Evolutionary conservation across 2,888 invertebrate genomes (phyloP).

Genomic region (Eupithecia abbreviata): DNA sequence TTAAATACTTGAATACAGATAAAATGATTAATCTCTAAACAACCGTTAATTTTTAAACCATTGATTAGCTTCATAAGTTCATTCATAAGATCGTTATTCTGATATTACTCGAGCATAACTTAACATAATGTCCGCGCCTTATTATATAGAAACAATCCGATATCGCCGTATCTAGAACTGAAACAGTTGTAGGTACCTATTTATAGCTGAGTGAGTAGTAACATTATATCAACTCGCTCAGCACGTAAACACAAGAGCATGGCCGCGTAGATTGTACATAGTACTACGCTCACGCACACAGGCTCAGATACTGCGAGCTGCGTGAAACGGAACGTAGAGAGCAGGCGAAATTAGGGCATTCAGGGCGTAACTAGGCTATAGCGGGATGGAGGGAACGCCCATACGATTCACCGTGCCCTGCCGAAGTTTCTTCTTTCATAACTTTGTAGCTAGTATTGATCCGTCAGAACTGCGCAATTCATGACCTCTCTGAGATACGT

Average conservation of each 20-base stretch:
- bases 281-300: slow-evolving; percentile 64
- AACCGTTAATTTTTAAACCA: not conserved
- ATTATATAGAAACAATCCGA: slow-evolving; percentile 18
- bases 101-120: slow-evolving; percentile 12
- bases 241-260: slow-evolving; percentile 47
- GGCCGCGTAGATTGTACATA: slow-evolving; percentile 45
- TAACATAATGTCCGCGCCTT: slow-evolving; percentile 14
- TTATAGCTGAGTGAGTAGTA: slow-evolving; percentile 33
- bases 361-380: slow-evolving; percentile 82
- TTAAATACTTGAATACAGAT: not conserved
- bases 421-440: slow-evolving; percentile 83
- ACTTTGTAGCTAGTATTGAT: slow-evolving; percentile 81
- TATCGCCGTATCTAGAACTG: slow-evolving; percentile 38
- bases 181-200: slow-evolving; percentile 30
- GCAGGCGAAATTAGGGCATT: slow-evolving; percentile 81
- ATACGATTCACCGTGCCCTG: slow-evolving; percentile 77
- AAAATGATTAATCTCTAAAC: not conserved
- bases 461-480: slow-evolving; percentile 82
- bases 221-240: slow-evolving; percentile 23
- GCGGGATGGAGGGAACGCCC: slow-evolving; percentile 78
- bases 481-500: slow-evolving; percentile 67
- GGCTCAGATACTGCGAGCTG: slow-evolving; percentile 49
- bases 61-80: slow-evolving; percentile 9
- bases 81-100: slow-evolving; percentile 7
- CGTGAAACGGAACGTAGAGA: slow-evolving; percentile 59